These are phyloP conservation scores for Athalia circularis DNA, from an alignment of 2,888 invertebrate genomes.

Conservation along the genomic window DNA sequence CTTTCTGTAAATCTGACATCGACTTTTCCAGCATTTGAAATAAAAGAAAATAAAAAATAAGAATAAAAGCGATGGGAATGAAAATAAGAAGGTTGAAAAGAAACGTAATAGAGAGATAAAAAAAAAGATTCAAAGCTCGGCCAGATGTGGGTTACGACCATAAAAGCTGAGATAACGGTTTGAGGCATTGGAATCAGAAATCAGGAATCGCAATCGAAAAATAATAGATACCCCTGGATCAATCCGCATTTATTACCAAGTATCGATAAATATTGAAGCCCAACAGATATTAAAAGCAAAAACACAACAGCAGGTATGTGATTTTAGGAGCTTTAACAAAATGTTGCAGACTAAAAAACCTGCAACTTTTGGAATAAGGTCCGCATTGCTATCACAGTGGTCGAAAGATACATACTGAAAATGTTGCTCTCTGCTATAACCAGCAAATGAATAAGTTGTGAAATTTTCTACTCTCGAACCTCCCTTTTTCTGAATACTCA, in stretches of 20 bases:
- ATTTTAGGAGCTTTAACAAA: too few relatives aligned
- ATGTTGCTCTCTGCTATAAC: conserved; percentile 23
- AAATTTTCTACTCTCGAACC: neutral
- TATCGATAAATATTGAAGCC: neutral
- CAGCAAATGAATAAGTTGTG: conserved; percentile 19
- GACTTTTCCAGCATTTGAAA: conserved; percentile 29
- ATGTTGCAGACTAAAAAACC: too few relatives aligned
- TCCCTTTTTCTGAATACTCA: too few relatives aligned
- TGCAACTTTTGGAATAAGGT: too few relatives aligned
- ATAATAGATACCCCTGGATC: neutral
- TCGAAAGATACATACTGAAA: neutral
- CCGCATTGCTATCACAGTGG: too few relatives aligned
- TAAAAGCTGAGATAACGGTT: conserved; percentile 13
- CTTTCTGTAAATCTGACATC: conserved; percentile 40
- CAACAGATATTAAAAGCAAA: neutral
- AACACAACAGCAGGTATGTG: neutral
- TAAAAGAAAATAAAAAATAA: conserved; percentile 4
- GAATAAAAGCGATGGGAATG: neutral
- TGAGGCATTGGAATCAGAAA: conserved; percentile 16
- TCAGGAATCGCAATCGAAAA: conserved; percentile 10
- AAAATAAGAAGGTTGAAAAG: neutral
- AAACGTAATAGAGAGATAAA: too few relatives aligned
- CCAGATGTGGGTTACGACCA: neutral
- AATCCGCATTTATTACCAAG: conserved; percentile 14
- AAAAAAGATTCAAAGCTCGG: neutral